phyloP scores from a whole-genome alignment of 2,797 vertebrate genomes.

The Enteromius radiatus region DNA sequence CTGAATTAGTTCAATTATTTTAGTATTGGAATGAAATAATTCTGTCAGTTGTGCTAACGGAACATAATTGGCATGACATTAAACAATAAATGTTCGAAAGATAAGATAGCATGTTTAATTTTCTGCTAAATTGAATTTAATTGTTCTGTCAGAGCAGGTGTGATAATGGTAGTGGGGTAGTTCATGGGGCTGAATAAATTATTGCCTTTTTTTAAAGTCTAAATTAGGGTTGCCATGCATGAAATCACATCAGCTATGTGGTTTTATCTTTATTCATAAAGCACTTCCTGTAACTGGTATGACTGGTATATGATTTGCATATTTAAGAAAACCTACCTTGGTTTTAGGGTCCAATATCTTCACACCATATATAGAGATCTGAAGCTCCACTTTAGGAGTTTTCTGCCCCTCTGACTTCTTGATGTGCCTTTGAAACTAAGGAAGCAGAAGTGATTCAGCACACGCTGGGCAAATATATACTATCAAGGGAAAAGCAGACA shows the following conservation, averaged over 20 bases:
- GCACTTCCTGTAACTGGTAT: neutral
- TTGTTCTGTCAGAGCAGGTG: constrained; percentile 21
- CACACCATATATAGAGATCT: constrained; percentile 90
- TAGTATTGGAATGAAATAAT: constrained; percentile 6
- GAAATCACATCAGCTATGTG: constrained; percentile 32
- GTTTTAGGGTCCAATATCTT: constrained; percentile 88
- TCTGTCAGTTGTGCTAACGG: neutral
- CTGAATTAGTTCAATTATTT: constrained; percentile 10
- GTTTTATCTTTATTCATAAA: constrained; percentile 8
- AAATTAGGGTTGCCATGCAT: neutral
- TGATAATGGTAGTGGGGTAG: neutral
- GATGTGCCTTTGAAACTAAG: constrained; percentile 88
- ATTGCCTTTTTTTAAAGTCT: neutral
- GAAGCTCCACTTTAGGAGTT: constrained; percentile 87
- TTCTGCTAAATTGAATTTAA: constrained; percentile 27
- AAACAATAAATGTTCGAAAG: constrained; percentile 16
- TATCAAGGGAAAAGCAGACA: constrained; percentile 15
- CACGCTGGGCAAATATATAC: constrained; percentile 15
- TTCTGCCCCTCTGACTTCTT: constrained; percentile 92
- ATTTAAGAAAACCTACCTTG: constrained; percentile 76
- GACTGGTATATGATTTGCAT: neutral
- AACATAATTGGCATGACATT: constrained; percentile 4
- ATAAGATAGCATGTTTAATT: constrained; percentile 14
- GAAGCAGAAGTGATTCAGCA: constrained; percentile 43
- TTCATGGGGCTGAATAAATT: constrained; percentile 19